A percentile compares a stretch with the other conserved stretches of the same genome.
Conservation (phyloP, 2,113 vertebrate genomes). For the Papio anubis region DNA sequence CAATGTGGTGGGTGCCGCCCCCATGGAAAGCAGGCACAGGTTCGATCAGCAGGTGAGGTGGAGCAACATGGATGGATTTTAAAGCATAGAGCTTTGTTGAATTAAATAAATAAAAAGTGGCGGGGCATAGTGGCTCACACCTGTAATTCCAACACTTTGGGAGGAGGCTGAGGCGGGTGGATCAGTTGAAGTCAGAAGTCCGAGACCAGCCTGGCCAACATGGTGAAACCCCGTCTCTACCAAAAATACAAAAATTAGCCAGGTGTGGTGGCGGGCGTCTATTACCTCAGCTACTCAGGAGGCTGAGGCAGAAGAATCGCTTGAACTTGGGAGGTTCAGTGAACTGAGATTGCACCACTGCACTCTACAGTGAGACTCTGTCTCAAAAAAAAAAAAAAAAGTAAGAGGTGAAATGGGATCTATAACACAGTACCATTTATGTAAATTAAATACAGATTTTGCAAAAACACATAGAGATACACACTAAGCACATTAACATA, state of each 20-base stretch:
- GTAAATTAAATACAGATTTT: neutral
- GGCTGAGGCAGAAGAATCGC: too few relatives aligned
- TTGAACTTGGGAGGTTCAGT: too few relatives aligned
- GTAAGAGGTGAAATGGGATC: neutral
- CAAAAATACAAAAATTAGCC: neutral
- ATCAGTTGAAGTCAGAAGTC: neutral
- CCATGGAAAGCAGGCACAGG: neutral
- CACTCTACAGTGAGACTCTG: too few relatives aligned
- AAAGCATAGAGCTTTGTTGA: neutral
- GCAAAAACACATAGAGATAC: neutral
- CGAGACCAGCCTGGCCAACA: neutral
- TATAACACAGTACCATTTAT: neutral
- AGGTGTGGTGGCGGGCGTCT: fast-evolving
- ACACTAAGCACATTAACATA: neutral
- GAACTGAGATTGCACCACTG: too few relatives aligned
- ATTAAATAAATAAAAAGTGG: neutral
- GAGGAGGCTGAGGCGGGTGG: neutral
- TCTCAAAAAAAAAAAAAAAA: too few relatives aligned
- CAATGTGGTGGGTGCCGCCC: fast-evolving
- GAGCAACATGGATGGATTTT: neutral
- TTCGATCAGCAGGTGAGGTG: neutral
- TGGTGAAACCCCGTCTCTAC: neutral
- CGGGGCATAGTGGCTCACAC: neutral
- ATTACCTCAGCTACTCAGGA: too few relatives aligned
- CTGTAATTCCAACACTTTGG: neutral